Conservation (phyloP, 92 coral and sea anemone species). For the Parazoanthus darwini region DNA sequence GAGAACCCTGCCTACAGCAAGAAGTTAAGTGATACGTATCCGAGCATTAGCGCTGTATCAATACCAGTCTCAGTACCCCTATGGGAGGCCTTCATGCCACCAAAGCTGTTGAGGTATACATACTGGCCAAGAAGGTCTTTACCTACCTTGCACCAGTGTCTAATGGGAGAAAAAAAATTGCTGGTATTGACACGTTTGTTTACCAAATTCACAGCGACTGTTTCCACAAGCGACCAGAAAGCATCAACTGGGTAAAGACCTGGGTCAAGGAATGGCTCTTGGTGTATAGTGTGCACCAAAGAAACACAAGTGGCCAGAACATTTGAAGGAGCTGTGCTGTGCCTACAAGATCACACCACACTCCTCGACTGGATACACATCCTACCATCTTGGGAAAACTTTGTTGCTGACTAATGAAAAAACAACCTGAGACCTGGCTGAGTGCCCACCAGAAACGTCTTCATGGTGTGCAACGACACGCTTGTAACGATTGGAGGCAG, state of each 20-base stretch:
- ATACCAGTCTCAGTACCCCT: slow-evolving; percentile 56
- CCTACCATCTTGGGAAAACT: slow-evolving; percentile 21
- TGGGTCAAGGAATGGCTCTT: slow-evolving; percentile 25
- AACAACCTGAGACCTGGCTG: neutral
- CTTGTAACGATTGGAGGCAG: neutral
- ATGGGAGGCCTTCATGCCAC: slow-evolving; percentile 59
- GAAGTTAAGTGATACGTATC: slow-evolving; percentile 52
- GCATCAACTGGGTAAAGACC: neutral
- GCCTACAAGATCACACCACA: slow-evolving; percentile 44
- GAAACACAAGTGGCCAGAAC: slow-evolving; percentile 38
- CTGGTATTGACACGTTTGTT: neutral
- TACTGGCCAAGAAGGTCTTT: slow-evolving; percentile 55
- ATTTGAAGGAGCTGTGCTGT: slow-evolving; percentile 31
- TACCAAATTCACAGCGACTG: slow-evolving; percentile 21
- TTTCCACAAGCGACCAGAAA: slow-evolving; percentile 12
- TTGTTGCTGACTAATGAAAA: neutral
- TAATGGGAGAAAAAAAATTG: too few relatives aligned
- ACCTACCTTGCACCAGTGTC: neutral
- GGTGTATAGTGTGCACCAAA: slow-evolving; percentile 8
- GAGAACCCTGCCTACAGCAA: slow-evolving; percentile 42
- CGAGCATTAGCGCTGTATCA: slow-evolving; percentile 50
- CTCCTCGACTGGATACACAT: slow-evolving; percentile 35
- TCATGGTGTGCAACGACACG: neutral
- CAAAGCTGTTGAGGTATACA: slow-evolving; percentile 3
- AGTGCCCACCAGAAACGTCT: neutral